Conservation (phyloP, 2,113 vertebrate genomes). For the Hyla sarda region DNA sequence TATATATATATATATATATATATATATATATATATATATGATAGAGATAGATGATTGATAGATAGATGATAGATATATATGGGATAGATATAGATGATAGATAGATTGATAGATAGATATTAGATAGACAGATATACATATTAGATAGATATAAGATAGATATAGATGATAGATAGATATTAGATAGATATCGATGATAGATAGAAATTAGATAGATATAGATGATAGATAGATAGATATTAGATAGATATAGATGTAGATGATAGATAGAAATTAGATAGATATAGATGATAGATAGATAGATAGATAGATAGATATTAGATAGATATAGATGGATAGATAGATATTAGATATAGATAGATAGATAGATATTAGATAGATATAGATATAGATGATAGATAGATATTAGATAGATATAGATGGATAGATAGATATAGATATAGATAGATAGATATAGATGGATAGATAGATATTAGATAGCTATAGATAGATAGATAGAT, state of each 20-base stretch:
- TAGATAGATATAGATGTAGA: neutral
- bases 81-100: neutral
- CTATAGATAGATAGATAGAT: neutral
- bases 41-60: slow-evolving; percentile 8
- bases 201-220: neutral
- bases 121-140: neutral
- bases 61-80: slow-evolving; percentile 14
- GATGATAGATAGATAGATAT: neutral
- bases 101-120: neutral
- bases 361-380: neutral
- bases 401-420: neutral
- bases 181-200: slow-evolving; percentile 27
- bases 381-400: neutral
- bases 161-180: slow-evolving; percentile 7
- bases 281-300: neutral
- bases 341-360: neutral
- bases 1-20: no score
- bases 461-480: neutral
- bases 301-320: slow-evolving; percentile 1
- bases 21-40: slow-evolving; percentile 2
- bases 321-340: no score
- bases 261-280: neutral
- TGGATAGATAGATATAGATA: neutral
- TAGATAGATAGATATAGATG: neutral
- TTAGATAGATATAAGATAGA: slow-evolving; percentile 12